phyloP scores from a whole-genome alignment of 1,140 invertebrate species.

The Diachasma alloeum region DNA sequence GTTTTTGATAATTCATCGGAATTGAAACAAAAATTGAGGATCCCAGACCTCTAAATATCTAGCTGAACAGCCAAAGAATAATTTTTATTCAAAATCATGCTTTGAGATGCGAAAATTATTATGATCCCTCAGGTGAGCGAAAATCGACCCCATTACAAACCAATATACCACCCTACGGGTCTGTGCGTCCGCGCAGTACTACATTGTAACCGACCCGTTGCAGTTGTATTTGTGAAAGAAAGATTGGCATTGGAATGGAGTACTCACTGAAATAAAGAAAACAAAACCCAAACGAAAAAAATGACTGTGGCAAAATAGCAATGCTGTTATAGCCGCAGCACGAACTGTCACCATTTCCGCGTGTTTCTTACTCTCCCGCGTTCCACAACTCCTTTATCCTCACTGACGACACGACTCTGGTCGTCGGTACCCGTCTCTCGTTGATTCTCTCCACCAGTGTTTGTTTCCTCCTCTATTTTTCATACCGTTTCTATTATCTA shows the following conservation, averaged over 20 bases:
- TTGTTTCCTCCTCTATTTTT: not conserved
- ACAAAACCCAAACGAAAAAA: conserved; percentile 32
- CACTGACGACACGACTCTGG: conserved; percentile 43
- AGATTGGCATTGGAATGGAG: conserved; percentile 10
- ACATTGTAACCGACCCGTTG: not conserved
- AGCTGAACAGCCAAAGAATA: too few relatives aligned
- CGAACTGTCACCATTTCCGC: conserved; percentile 64
- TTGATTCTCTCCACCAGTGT: not conserved
- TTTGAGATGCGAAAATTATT: too few relatives aligned
- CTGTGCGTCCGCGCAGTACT: not conserved
- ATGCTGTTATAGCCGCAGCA: conserved; percentile 57
- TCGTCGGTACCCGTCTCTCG: not conserved
- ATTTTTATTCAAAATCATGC: too few relatives aligned
- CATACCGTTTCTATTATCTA: not conserved
- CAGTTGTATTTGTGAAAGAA: conserved; percentile 1
- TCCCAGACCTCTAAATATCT: too few relatives aligned
- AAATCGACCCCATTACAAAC: not conserved
- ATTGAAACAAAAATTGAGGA: too few relatives aligned
- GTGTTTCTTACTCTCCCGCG: conserved; percentile 58
- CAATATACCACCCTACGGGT: not conserved
- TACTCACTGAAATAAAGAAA: conserved; percentile 11
- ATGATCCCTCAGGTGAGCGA: too few relatives aligned
- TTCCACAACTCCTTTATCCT: conserved; percentile 56
- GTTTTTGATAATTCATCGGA: too few relatives aligned
- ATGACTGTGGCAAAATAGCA: conserved; percentile 58